These are phyloP conservation scores for Dendrocopos noguchii DNA, from an alignment of 2,113 vertebrate species.

Conservation along the genomic window DNA sequence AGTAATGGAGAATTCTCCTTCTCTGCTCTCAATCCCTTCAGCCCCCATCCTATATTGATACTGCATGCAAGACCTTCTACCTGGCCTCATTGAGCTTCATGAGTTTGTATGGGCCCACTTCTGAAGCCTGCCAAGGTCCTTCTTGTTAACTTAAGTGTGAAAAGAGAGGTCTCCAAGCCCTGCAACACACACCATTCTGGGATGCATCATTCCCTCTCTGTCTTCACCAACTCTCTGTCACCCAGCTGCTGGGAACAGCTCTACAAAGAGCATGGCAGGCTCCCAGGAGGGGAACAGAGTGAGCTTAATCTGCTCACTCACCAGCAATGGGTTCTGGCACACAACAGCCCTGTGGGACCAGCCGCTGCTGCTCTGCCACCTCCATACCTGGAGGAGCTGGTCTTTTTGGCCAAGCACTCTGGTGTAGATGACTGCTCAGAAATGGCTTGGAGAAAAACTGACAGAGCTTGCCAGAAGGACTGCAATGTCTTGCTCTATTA, in stretches of 20 bases:
- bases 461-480: accelerated
- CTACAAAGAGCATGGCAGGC: accelerated
- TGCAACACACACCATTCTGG: accelerated
- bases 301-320: background rate
- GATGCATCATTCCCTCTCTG: accelerated
- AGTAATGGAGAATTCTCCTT: background rate
- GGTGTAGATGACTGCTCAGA: background rate
- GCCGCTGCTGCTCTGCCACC: background rate
- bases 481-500: accelerated
- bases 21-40: background rate
- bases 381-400: background rate
- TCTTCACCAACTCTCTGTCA: background rate
- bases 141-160: background rate
- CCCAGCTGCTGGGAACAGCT: background rate
- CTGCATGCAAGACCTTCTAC: background rate
- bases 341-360: accelerated
- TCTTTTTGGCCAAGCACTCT: accelerated
- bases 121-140: too few relatives aligned
- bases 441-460: background rate
- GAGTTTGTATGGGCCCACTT: background rate
- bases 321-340: accelerated
- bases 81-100: background rate
- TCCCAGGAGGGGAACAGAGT: background rate
- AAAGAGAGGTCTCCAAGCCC: background rate
- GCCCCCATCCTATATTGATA: background rate